Evolutionary conservation across 2,888 invertebrate genomes (phyloP).

Genomic region (Tiphia femorata): DNA sequence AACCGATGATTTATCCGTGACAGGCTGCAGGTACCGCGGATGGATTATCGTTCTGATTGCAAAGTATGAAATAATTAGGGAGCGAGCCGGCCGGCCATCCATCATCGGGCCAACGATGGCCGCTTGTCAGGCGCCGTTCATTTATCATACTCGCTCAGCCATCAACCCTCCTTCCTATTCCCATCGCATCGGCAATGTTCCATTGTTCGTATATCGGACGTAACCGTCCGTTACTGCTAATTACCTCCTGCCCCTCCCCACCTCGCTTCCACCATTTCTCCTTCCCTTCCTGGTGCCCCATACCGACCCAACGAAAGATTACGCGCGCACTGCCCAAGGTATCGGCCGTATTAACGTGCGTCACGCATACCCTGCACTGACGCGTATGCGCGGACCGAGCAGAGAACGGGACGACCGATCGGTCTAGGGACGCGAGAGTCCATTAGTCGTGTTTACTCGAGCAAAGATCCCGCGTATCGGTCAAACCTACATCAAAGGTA

Average conservation of each 20-base stretch:
- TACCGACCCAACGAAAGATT: slow-evolving; percentile 60
- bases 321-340: slow-evolving; percentile 53
- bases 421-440: slow-evolving; percentile 1
- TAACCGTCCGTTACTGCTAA: slow-evolving; percentile 62
- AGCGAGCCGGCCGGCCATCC: slow-evolving; percentile 64
- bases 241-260: slow-evolving; percentile 58
- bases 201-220: slow-evolving; percentile 52
- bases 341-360: slow-evolving; percentile 54
- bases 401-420: slow-evolving; percentile 10
- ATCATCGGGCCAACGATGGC: slow-evolving; percentile 65
- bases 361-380: slow-evolving; percentile 25
- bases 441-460: slow-evolving; percentile 41
- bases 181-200: slow-evolving; percentile 53
- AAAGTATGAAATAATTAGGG: slow-evolving; percentile 70
- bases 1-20: slow-evolving; percentile 66
- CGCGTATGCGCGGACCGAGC: slow-evolving; percentile 5
- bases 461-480: slow-evolving; percentile 41
- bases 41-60: slow-evolving; percentile 69
- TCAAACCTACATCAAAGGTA: slow-evolving; percentile 27
- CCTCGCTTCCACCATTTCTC: too few relatives aligned
- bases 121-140: slow-evolving; percentile 66
- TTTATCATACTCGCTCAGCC: slow-evolving; percentile 68
- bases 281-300: too few relatives aligned
- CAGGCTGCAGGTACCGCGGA: slow-evolving; percentile 63
- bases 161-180: slow-evolving; percentile 57